Base-by-base conservation (phyloP, 2,797 vertebrate species). In the Erpetoichthys calabaricus region DNA sequence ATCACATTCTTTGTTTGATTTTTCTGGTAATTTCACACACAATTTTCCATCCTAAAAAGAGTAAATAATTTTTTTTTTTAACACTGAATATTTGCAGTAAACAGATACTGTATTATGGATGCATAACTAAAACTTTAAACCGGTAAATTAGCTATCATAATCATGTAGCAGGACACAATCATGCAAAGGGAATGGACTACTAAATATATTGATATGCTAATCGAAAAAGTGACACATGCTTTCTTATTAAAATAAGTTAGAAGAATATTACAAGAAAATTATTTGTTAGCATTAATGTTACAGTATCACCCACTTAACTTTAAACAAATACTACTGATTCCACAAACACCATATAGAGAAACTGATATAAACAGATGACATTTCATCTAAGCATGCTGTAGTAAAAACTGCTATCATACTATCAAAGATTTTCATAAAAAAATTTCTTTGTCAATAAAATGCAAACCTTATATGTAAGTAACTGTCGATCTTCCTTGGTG, bases 381-480 rank as follows among this genome's bases (percentile, higher is more conserved):
- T 8, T 2, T 8, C 9, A 3, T 6, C 5, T 3, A 4, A 7
- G 3, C 4, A 57, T 25, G 10, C 1, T 5, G 3, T 5, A 8
- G 9, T 42, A 6, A 41, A 45, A 2, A 25, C 25, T 25, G 25
- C 25, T 25, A 25, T 25, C 25, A 25, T 25, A 25, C 25, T 25
- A 25, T 25, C 2, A 25, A 25, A 25, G 25, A 25, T 25, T 25
- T 25, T 25, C 25, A 25, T 25, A 25, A 25, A 25, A 25, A 25
- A 25, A 25, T 25, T 1, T 25, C 1, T 25, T 25, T 25, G 25
- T 25, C 25, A 25, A 25, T 25, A 6, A 45, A 10, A 2, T 9
- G 1, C 66, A 65, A 57, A 96, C 95, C 70, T 89, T 80, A 66
- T 98, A 98, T 7, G 88, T 76, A 10, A 98, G 77, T 4, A 89